Percentiles rank a stretch among this genome's conserved stretches.
These are phyloP conservation scores for Pangasius mekongensis DNA, from an alignment of 2,797 vertebrate species.

Conservation along the genomic window DNA sequence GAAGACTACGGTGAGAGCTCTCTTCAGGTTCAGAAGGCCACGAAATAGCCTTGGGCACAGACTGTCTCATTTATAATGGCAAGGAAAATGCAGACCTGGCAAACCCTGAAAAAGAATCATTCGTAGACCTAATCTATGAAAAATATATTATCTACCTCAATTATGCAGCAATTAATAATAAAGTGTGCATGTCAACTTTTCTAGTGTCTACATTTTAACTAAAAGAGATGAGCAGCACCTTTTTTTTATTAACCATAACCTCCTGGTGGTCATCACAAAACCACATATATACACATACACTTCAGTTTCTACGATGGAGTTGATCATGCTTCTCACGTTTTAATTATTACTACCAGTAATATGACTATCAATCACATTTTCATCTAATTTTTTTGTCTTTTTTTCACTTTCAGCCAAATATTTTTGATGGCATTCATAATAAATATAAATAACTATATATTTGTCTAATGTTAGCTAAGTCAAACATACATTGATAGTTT, in stretches of 20 bases:
- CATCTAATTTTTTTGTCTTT: background rate
- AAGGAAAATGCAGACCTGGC: conserved; percentile 7
- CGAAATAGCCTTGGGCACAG: background rate
- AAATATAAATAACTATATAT: background rate
- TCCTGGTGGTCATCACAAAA: too few relatives aligned
- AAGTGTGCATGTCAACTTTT: background rate
- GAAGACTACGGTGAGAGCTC: conserved; percentile 76
- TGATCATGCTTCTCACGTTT: background rate
- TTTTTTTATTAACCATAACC: too few relatives aligned
- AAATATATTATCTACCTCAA: background rate
- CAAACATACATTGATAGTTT: background rate
- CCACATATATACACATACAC: too few relatives aligned
- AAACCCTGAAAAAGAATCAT: background rate
- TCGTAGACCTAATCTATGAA: background rate
- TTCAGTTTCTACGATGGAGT: background rate
- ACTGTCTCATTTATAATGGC: background rate
- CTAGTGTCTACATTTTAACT: background rate
- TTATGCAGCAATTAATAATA: background rate
- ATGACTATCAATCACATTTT: background rate
- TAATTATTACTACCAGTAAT: background rate
- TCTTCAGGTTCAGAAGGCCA: background rate
- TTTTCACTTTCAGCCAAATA: background rate
- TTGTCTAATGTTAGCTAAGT: background rate
- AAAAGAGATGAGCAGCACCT: background rate
- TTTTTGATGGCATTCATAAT: background rate